phyloP scores from a whole-genome alignment of 2,797 vertebrate genomes.

The Centroberyx gerrardi region DNA sequence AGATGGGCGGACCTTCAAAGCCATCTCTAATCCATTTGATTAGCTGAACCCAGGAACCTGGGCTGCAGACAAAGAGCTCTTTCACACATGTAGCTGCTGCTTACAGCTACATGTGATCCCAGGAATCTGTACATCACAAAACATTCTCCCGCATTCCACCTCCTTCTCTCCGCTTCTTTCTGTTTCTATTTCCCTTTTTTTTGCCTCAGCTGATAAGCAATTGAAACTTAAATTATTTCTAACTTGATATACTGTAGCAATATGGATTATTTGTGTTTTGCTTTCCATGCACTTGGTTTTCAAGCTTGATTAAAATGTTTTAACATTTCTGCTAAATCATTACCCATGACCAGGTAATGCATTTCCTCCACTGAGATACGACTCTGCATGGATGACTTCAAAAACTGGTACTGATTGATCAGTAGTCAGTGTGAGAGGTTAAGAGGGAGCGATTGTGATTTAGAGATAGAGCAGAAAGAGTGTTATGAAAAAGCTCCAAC shows the following conservation, averaged over 20 bases:
- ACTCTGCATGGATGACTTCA: not conserved
- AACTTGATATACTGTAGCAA: slow-evolving; percentile 28
- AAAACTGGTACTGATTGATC: too few species aligned
- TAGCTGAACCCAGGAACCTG: slow-evolving; percentile 83
- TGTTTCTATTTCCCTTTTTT: slow-evolving; percentile 53
- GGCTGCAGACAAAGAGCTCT: slow-evolving; percentile 84
- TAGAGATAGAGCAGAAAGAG: slow-evolving; percentile 11
- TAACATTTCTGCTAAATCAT: not conserved
- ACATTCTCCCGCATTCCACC: slow-evolving; percentile 67
- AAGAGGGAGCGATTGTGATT: not conserved
- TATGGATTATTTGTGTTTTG: slow-evolving; percentile 7
- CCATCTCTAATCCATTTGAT: slow-evolving; percentile 87
- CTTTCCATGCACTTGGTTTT: not conserved
- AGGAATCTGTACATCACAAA: slow-evolving; percentile 82
- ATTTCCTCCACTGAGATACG: not conserved
- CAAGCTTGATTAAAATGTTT: not conserved
- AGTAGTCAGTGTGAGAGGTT: not conserved
- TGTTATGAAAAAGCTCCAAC: not conserved
- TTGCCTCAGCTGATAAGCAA: slow-evolving; percentile 50
- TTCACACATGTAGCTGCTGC: slow-evolving; percentile 79
- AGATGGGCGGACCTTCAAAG: slow-evolving; percentile 81
- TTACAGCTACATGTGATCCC: slow-evolving; percentile 81
- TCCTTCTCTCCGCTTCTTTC: slow-evolving; percentile 42
- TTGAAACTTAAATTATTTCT: slow-evolving; percentile 7
- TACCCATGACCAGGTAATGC: not conserved